Base-by-base conservation (phyloP, 2,797 vertebrate species). In the Forpus xanthops region DNA sequence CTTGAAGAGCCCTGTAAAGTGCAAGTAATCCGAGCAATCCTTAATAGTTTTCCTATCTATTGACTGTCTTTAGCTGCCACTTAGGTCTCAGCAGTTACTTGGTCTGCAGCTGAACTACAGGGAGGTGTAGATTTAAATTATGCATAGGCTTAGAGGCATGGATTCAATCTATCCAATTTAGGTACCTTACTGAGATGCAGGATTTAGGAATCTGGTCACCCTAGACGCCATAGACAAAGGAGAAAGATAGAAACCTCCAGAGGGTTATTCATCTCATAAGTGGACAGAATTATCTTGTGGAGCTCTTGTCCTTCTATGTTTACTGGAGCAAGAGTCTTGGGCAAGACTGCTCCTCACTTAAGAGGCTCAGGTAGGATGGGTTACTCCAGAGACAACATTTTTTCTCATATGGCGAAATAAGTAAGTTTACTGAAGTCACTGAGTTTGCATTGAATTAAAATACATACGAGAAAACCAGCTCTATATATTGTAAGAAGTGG, bases 41-140 rank as follows among this genome's bases (percentile, higher is more conserved):
- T 96, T 97, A 96, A 91, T 92, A 70, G 71, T 81, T 39, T 68
- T 94, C 53, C 39, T 95, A 82, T 88, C 71, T 96, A 89, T 94
- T 82, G 91, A 85, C 87, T 91, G 73, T 91, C 83, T 79, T 85
- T 86, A 67, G 52, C 77, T 94, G 87, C 87, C 89, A 77, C 67
- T 93, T 80, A 82, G 49, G 55, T 91, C 70, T 86, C 41, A 56
- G 64, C 79, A 91, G 88, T 94, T 90, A 67, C 42, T 90, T 74
- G 66, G 28, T 78, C 52, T 71, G 64, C 60, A 82, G 73, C 50
- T 78, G 70, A 85, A 35, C 28, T 87, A 23, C 41, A 27, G 25
- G 55, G 86, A 91, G 45, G 33, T 85, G 81, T 56, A 71, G 52
- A 71, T 95, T 85, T 93, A 89, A 95, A 95, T 95, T 93, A 92